Conservation (phyloP, 2,113 vertebrate species). For the Paralichthys olivaceus region DNA sequence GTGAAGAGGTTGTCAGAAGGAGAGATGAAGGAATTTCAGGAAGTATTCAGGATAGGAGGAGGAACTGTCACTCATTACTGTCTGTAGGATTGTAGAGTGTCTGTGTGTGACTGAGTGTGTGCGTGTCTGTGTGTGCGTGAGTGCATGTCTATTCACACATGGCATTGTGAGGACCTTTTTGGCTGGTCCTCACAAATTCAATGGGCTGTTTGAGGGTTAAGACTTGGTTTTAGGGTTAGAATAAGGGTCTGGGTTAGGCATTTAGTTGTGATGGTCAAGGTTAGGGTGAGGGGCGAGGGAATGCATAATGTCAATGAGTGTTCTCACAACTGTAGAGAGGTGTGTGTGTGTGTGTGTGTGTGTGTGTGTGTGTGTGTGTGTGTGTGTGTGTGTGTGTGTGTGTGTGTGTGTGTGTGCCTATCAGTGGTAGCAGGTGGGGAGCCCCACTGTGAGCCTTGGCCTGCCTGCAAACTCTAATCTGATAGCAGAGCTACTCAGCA, state of each 20-base stretch:
- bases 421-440: constrained; percentile 60
- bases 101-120: neutral
- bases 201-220: too few relatives aligned
- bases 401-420: constrained; percentile 35
- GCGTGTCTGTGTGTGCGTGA: neutral
- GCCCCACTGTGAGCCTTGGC: constrained; percentile 54
- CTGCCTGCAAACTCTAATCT: constrained; percentile 54
- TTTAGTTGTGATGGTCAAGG: too few relatives aligned
- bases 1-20: constrained; percentile 20
- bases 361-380: constrained; percentile 17
- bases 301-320: too few relatives aligned
- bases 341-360: neutral
- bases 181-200: too few relatives aligned
- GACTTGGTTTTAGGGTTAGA: too few relatives aligned
- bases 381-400: neutral
- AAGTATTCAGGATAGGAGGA: constrained; percentile 6
- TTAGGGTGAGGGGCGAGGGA: too few relatives aligned
- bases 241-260: too few relatives aligned
- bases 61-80: constrained; percentile 23
- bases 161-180: too few relatives aligned
- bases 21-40: neutral
- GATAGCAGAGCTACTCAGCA: constrained; percentile 53
- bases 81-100: neutral
- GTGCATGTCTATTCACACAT: too few relatives aligned
- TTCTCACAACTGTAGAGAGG: too few relatives aligned